A percentile compares a stretch with the other conserved stretches of the same genome.
Conservation (phyloP, 2,797 vertebrate species). For the Eospalax fontanierii region DNA sequence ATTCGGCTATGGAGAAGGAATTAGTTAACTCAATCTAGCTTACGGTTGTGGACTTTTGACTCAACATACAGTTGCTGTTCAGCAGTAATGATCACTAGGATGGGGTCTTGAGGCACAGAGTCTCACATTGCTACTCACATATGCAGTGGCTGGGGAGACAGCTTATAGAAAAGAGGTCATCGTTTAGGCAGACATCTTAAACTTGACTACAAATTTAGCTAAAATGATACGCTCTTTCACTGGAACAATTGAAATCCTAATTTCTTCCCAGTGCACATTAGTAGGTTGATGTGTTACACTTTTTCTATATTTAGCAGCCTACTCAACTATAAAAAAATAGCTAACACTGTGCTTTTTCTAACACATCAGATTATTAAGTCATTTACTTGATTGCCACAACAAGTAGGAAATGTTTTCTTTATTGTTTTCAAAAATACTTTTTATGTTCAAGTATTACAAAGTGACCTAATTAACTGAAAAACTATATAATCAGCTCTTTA, state of each 20-base stretch:
- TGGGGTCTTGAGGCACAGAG: neutral
- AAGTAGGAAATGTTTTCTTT: slow-evolving; percentile 66
- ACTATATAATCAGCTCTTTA: slow-evolving; percentile 71
- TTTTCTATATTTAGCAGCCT: slow-evolving; percentile 66
- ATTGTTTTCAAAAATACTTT: slow-evolving; percentile 70
- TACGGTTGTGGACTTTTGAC: neutral
- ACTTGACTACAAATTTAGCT: slow-evolving; percentile 36
- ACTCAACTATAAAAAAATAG: slow-evolving; percentile 41
- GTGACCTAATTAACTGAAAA: slow-evolving; percentile 76
- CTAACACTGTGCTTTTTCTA: slow-evolving; percentile 44
- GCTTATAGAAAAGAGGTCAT: neutral
- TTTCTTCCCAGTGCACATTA: slow-evolving; percentile 24
- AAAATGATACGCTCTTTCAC: neutral
- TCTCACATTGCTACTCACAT: neutral
- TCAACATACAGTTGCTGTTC: neutral
- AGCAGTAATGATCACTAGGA: neutral
- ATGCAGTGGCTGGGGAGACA: neutral
- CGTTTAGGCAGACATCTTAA: neutral
- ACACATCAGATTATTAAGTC: slow-evolving; percentile 67
- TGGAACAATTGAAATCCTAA: slow-evolving; percentile 36
- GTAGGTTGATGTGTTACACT: neutral
- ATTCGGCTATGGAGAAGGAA: neutral
- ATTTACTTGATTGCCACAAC: slow-evolving; percentile 49
- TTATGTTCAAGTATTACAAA: slow-evolving; percentile 67
- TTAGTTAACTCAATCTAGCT: neutral